Conservation (phyloP, 1,140 invertebrate genomes). For the Drosophila tani region DNA sequence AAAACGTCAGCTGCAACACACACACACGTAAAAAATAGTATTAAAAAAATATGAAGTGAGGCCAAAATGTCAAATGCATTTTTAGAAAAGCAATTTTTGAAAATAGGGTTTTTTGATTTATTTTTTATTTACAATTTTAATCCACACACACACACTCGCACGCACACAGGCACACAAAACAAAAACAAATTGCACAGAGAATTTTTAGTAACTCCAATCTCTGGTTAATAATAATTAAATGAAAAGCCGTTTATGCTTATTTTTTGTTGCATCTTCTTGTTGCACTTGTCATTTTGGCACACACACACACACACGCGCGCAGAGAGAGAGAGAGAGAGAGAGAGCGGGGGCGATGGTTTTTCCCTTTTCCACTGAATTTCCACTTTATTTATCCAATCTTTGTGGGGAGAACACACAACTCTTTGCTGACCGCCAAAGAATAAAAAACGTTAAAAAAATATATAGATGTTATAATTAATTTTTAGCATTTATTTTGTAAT, state of each 20-base stretch:
- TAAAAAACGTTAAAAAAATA: slow-evolving; percentile 33
- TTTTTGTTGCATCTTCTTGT: slow-evolving; percentile 20
- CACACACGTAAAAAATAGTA: slow-evolving; percentile 38
- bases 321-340: slow-evolving; percentile 2
- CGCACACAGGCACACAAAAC: slow-evolving; percentile 12
- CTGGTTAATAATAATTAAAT: neutral
- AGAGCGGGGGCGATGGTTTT: slow-evolving; percentile 16
- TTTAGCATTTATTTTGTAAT: neutral
- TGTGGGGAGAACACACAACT: slow-evolving; percentile 11
- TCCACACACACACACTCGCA: slow-evolving; percentile 13
- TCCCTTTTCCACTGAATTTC: slow-evolving; percentile 10
- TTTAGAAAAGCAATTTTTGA: neutral
- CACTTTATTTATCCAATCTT: slow-evolving; percentile 35
- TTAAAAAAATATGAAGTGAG: slow-evolving; percentile 24
- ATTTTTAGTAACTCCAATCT: neutral
- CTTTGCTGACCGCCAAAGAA: slow-evolving; percentile 16
- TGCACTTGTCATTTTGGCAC: slow-evolving; percentile 37
- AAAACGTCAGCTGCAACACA: slow-evolving; percentile 37
- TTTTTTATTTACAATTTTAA: neutral
- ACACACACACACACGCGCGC: slow-evolving; percentile 4
- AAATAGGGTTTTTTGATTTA: neutral
- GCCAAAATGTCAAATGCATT: slow-evolving; percentile 31
- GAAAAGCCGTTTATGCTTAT: neutral
- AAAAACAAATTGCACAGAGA: slow-evolving; percentile 18
- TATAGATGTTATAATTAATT: neutral